These are phyloP conservation scores for Aporophyla lueneburgensis DNA, from an alignment of 2,888 invertebrate species.

Conservation along the genomic window DNA sequence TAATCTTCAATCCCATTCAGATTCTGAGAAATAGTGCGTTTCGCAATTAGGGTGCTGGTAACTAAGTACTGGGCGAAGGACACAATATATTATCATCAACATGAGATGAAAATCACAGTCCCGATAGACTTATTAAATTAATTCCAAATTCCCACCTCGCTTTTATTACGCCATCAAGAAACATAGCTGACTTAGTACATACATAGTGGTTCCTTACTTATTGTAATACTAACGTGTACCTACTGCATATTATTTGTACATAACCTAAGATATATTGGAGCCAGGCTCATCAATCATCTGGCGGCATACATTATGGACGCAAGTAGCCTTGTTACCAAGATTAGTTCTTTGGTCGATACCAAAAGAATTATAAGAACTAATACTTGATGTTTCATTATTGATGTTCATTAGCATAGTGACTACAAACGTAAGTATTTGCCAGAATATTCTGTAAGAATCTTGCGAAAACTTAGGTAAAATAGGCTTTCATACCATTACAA, in stretches of 20 bases:
- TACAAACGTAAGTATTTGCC: not conserved
- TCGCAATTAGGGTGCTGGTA: too few relatives aligned
- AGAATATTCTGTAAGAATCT: not conserved
- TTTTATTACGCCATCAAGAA: not conserved
- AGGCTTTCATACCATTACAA: not conserved
- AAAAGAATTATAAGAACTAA: conserved; percentile 14
- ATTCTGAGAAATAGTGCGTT: too few relatives aligned
- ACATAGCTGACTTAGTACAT: not conserved
- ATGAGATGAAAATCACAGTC: too few relatives aligned
- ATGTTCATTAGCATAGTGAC: not conserved
- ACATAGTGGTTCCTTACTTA: not conserved
- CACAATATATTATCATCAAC: too few relatives aligned
- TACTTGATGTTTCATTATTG: not conserved
- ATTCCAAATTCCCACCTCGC: too few relatives aligned
- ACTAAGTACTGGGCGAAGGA: too few relatives aligned
- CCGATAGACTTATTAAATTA: too few relatives aligned
- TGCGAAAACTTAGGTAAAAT: not conserved
- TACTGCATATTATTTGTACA: conserved; percentile 11
- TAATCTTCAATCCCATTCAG: too few relatives aligned
- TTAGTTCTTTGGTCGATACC: conserved; percentile 4
- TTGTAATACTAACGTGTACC: not conserved
- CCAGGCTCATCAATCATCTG: conserved; percentile 34
- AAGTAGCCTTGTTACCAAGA: conserved; percentile 19
- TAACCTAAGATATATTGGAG: conserved; percentile 5
- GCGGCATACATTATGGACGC: conserved; percentile 8